Evolutionary conservation across 1,140 invertebrate genomes (phyloP).

Genomic region (Melanaphis sacchari): DNA sequence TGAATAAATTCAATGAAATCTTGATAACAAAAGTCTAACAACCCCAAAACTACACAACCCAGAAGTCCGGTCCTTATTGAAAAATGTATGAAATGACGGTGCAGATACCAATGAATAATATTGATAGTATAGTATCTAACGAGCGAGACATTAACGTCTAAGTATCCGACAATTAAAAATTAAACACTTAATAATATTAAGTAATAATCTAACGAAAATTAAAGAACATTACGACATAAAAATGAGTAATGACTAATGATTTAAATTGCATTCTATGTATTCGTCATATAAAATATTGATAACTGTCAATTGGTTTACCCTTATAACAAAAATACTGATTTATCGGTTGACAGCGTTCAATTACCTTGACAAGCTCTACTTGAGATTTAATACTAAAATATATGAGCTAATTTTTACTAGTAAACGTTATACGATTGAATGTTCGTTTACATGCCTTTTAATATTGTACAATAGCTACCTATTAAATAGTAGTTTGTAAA

Average conservation of each 20-base stretch:
- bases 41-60: background rate
- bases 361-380: background rate
- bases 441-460: background rate
- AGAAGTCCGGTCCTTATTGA: no score
- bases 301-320: background rate
- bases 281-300: background rate
- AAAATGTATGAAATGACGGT: no score
- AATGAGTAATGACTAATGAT: background rate
- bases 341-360: background rate
- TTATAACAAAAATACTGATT: background rate
- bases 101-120: no score
- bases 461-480: background rate
- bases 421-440: background rate
- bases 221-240: background rate
- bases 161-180: background rate
- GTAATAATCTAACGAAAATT: background rate
- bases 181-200: background rate
- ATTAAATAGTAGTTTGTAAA: background rate
- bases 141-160: background rate
- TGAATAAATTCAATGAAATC: no score
- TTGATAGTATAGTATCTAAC: no score
- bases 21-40: background rate
- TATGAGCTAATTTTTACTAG: background rate
- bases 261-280: background rate
- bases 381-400: background rate